Evolutionary conservation across 2,888 invertebrate genomes (phyloP).

Genomic region (Scrobipalpa costella): DNA sequence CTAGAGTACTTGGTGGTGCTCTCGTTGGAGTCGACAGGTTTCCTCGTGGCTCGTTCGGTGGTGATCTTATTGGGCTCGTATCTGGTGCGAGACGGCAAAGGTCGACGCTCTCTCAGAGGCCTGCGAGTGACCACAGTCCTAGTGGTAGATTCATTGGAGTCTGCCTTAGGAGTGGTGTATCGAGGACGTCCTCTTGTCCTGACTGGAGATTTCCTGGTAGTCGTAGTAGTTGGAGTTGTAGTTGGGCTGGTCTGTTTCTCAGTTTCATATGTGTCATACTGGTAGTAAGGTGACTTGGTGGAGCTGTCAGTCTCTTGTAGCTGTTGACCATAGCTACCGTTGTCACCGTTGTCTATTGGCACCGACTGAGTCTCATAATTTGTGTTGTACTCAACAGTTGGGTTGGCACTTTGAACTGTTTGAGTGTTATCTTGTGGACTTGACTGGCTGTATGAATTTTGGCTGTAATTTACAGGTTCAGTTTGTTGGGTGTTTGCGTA

Average conservation of each 20-base stretch:
- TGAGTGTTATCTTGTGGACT: slow-evolving; percentile 17
- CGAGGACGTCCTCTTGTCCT: slow-evolving; percentile 67
- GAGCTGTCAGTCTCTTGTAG: slow-evolving; percentile 39
- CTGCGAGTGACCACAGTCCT: slow-evolving; percentile 70
- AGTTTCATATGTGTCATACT: slow-evolving; percentile 49
- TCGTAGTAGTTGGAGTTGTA: slow-evolving; percentile 62
- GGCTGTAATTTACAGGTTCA: slow-evolving; percentile 38
- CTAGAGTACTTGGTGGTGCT: slow-evolving; percentile 62
- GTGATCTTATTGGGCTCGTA: slow-evolving; percentile 70
- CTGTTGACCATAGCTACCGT: slow-evolving; percentile 44
- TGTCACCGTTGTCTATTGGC: slow-evolving; percentile 46
- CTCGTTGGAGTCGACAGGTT: slow-evolving; percentile 55
- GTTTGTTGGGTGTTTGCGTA: slow-evolving; percentile 48
- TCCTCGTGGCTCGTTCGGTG: slow-evolving; percentile 59
- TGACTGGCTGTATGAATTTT: slow-evolving; percentile 10
- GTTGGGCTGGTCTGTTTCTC: slow-evolving; percentile 45
- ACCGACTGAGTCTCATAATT: slow-evolving; percentile 47
- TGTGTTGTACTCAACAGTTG: slow-evolving; percentile 45
- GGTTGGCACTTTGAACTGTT: slow-evolving; percentile 30
- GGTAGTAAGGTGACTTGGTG: slow-evolving; percentile 47
- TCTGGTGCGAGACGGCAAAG: slow-evolving; percentile 56
- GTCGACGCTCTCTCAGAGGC: slow-evolving; percentile 78
- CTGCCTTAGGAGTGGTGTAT: slow-evolving; percentile 65
- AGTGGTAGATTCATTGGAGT: slow-evolving; percentile 66
- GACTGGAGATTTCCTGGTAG: slow-evolving; percentile 60